These are phyloP conservation scores for Xyrichtys novacula DNA, from an alignment of 2,797 vertebrate genomes.

Conservation along the genomic window DNA sequence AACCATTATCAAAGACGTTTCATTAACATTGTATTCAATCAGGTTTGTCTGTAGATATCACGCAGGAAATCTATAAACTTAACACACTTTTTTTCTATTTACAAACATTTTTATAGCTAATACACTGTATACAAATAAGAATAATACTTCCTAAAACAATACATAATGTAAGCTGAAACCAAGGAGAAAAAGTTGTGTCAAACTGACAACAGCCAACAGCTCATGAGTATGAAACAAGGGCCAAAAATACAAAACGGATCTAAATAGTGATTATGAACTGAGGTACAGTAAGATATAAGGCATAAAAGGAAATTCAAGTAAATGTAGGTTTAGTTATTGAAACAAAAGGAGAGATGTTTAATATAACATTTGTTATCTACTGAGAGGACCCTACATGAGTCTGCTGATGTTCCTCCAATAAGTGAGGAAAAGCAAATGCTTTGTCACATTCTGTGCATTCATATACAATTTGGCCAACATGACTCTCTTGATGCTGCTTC, in stretches of 20 bases:
- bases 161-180: conserved; percentile 42
- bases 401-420: conserved; percentile 85
- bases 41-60: conserved; percentile 28
- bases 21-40: conserved; percentile 16
- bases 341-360: conserved; percentile 23
- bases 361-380: conserved; percentile 25
- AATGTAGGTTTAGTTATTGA: conserved; percentile 25
- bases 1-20: conserved; percentile 19
- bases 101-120: conserved; percentile 45
- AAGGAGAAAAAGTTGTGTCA: conserved; percentile 7
- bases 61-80: conserved; percentile 33
- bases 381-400: conserved; percentile 70
- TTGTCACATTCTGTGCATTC: conserved; percentile 89
- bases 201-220: conserved; percentile 3
- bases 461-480: conserved; percentile 87
- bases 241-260: conserved; percentile 35
- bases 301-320: conserved; percentile 53
- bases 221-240: conserved; percentile 8
- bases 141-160: conserved; percentile 41
- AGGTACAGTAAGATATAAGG: conserved; percentile 50
- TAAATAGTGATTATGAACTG: conserved; percentile 21
- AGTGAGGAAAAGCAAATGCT: conserved; percentile 86
- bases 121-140: conserved; percentile 38
- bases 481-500: conserved; percentile 84
- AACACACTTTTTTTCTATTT: conserved; percentile 42